A percentile compares a stretch with the other conserved stretches of the same genome.
Conservation (phyloP, 1,140 invertebrate species). For the Pogonomyrmex californicus region DNA sequence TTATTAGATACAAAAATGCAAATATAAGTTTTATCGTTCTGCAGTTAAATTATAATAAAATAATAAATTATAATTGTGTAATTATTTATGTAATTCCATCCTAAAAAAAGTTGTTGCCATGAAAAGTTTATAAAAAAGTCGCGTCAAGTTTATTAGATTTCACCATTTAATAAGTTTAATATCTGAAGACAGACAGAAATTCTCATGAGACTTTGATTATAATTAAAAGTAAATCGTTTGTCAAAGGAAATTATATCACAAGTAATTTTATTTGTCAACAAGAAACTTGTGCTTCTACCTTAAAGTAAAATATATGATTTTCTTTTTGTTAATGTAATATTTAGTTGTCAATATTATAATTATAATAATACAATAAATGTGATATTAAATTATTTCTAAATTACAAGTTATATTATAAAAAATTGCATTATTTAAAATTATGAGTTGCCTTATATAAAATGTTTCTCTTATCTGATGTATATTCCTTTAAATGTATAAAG, state of each 20-base stretch:
- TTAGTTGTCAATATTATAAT: neutral
- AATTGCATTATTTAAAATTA: neutral
- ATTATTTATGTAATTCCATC: neutral
- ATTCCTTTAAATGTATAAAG: neutral
- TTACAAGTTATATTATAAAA: conserved; percentile 5
- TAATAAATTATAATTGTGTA: neutral
- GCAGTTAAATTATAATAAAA: neutral
- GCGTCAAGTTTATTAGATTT: conserved; percentile 32
- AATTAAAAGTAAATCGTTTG: conserved; percentile 51
- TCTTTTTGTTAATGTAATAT: neutral
- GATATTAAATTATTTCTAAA: neutral
- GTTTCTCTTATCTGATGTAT: neutral
- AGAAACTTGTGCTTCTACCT: conserved; percentile 1
- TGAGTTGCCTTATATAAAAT: neutral
- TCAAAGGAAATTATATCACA: conserved; percentile 34
- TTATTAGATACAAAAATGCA: conserved; percentile 8
- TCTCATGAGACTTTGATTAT: conserved; percentile 26
- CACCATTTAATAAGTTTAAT: conserved; percentile 40
- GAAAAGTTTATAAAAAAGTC: conserved; percentile 29
- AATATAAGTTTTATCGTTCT: neutral
- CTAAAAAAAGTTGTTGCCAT: neutral
- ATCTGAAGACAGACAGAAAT: conserved; percentile 15
- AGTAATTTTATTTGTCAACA: conserved; percentile 8
- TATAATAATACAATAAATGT: neutral
- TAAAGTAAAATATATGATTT: neutral